A percentile compares a stretch with the other conserved stretches of the same genome.
phyloP scores from a whole-genome alignment of 2,797 vertebrate genomes.

The Anguilla pacifica region DNA sequence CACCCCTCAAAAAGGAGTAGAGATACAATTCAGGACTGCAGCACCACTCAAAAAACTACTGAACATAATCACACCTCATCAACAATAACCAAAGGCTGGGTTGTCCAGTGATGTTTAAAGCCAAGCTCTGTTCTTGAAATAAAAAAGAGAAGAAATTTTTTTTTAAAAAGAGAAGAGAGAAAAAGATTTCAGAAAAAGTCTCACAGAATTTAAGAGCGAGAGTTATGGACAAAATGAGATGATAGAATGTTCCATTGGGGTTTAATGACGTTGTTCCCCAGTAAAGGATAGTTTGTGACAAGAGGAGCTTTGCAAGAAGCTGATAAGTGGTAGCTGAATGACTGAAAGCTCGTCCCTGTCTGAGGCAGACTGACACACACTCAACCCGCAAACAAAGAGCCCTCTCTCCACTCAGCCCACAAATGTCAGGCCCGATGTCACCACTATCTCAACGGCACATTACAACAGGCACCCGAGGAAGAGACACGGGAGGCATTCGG shows the following conservation, averaged over 20 bases:
- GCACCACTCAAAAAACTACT: neutral
- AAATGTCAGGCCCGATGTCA: constrained; percentile 45
- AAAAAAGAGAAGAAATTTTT: neutral
- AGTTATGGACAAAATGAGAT: neutral
- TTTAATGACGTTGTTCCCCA: constrained; percentile 21
- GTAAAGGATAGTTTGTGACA: constrained; percentile 2
- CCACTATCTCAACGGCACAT: constrained; percentile 36
- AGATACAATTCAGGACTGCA: neutral
- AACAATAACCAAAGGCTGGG: neutral
- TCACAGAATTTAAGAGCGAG: neutral
- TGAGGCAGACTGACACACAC: neutral
- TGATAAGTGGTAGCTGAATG: constrained; percentile 13
- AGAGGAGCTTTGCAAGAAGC: neutral
- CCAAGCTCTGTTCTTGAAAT: neutral
- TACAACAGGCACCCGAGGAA: neutral
- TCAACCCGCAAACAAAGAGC: constrained; percentile 41
- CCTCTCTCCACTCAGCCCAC: constrained; percentile 41
- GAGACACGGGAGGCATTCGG: neutral
- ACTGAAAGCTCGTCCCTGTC: neutral
- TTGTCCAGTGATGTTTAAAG: neutral
- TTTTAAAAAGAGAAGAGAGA: neutral
- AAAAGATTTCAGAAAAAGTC: neutral
- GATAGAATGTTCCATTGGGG: neutral
- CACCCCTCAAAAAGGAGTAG: neutral
- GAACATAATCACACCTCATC: constrained; percentile 12